Conservation (phyloP, 2,888 invertebrate species). For the Nomada fucata region DNA sequence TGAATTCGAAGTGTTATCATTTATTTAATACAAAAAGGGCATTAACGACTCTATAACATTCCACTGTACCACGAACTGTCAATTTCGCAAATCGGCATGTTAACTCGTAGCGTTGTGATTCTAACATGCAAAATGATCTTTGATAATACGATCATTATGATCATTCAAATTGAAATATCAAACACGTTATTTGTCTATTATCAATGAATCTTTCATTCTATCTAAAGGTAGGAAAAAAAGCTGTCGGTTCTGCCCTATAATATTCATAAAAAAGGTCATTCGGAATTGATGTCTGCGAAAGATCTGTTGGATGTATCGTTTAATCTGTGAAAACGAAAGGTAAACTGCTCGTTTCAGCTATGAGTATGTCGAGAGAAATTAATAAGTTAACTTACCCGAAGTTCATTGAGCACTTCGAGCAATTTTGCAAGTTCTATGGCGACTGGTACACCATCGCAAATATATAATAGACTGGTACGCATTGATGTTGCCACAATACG, state of each 20-base stretch:
- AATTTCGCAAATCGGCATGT: conserved; percentile 34
- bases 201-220: conserved; percentile 50
- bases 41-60: conserved; percentile 16
- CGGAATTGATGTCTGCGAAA: conserved; percentile 23
- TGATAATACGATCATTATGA: neutral
- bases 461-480: conserved; percentile 47
- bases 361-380: conserved; percentile 38
- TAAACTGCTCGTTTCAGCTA: neutral
- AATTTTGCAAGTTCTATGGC: conserved; percentile 67
- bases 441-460: conserved; percentile 59
- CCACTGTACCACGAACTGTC: conserved; percentile 33
- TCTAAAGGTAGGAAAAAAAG: conserved; percentile 49
- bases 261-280: conserved; percentile 62
- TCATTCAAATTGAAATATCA: conserved; percentile 7
- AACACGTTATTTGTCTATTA: conserved; percentile 44
- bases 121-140: neutral
- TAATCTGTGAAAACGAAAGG: neutral
- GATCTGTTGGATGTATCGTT: conserved; percentile 8
- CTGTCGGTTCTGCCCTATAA: conserved; percentile 55
- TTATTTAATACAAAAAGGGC: neutral
- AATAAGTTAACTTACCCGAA: conserved; percentile 69
- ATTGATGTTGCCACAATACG: conserved; percentile 40
- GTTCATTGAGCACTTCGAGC: conserved; percentile 66
- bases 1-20: neutral
- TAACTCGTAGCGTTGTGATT: conserved; percentile 8